Conservation (phyloP, 2,113 vertebrate species). For the Pterophyllum scalare region DNA sequence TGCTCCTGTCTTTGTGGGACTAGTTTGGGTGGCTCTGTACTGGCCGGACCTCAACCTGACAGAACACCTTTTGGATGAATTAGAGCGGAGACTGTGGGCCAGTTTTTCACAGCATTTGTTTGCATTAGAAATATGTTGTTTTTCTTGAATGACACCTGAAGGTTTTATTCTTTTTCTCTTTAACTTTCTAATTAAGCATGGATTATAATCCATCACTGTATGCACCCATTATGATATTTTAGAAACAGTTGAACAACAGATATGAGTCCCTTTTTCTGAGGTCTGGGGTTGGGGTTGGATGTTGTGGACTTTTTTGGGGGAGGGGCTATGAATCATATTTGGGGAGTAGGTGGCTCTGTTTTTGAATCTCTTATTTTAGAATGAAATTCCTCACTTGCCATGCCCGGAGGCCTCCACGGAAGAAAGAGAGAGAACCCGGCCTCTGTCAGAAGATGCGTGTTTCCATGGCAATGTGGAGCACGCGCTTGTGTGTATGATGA, state of each 20-base stretch:
- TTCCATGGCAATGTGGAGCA: constrained; percentile 67
- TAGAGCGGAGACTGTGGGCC: too few relatives aligned
- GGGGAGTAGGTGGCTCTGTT: constrained; percentile 46
- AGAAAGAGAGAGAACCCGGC: constrained; percentile 25
- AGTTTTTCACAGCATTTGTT: not conserved
- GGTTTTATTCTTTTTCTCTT: not conserved
- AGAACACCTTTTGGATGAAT: too few relatives aligned
- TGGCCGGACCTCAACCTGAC: too few relatives aligned
- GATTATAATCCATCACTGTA: not conserved
- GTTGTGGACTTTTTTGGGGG: not conserved
- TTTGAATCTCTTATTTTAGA: constrained; percentile 46
- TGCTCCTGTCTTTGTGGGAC: too few relatives aligned
- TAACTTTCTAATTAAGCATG: not conserved
- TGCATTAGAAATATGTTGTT: not conserved
- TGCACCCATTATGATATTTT: not conserved
- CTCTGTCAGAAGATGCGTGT: constrained; percentile 57
- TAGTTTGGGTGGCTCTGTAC: too few relatives aligned
- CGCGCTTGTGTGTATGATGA: constrained; percentile 64
- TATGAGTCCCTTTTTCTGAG: too few relatives aligned
- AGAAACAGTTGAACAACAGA: not conserved
- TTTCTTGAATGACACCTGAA: not conserved
- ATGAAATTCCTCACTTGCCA: constrained; percentile 42
- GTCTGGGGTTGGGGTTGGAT: not conserved
- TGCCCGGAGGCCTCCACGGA: constrained; percentile 11
- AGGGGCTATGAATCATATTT: constrained; percentile 35